These are phyloP conservation scores for Liparis tanakae DNA, from an alignment of 2,797 vertebrate species.

Conservation along the genomic window DNA sequence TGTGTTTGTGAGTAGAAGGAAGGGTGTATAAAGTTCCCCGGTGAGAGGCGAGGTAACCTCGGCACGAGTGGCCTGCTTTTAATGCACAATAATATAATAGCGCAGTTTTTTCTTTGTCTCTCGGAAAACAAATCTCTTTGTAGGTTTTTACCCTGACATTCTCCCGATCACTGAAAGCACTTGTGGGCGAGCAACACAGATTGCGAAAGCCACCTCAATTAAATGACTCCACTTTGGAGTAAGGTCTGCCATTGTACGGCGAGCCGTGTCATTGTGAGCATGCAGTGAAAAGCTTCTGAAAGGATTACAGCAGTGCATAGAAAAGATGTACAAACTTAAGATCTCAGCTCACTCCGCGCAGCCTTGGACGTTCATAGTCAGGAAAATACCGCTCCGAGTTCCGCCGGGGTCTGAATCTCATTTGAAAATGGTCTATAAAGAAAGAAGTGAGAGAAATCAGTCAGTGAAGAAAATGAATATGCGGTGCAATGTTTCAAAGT, in stretches of 20 bases:
- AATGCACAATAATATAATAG: slow-evolving; percentile 24
- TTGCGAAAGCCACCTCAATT: slow-evolving; percentile 38
- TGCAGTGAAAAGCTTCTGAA: slow-evolving; percentile 49
- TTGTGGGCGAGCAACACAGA: slow-evolving; percentile 17
- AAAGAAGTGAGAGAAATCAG: slow-evolving; percentile 19
- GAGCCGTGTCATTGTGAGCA: slow-evolving; percentile 48
- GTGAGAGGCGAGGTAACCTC: not conserved
- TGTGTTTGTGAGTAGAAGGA: not conserved
- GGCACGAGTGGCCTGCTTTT: slow-evolving; percentile 14
- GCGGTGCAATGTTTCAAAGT: slow-evolving; percentile 25
- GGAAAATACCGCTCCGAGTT: slow-evolving; percentile 7
- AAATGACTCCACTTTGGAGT: slow-evolving; percentile 38
- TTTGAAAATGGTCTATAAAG: slow-evolving; percentile 32
- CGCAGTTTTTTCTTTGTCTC: slow-evolving; percentile 14
- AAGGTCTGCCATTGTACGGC: slow-evolving; percentile 40
- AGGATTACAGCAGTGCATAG: slow-evolving; percentile 19
- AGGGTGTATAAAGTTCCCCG: not conserved
- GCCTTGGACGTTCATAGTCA: slow-evolving; percentile 55
- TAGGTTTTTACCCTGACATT: slow-evolving; percentile 61
- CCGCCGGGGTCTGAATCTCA: slow-evolving; percentile 33
- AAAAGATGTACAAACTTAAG: slow-evolving; percentile 43
- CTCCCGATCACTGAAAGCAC: slow-evolving; percentile 20
- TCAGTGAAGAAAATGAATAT: slow-evolving; percentile 29
- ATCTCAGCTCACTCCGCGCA: slow-evolving; percentile 35
- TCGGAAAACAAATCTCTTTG: slow-evolving; percentile 42